These are phyloP conservation scores for Oreochromis mossambicus DNA, from an alignment of 2,797 vertebrate species.

Conservation along the genomic window DNA sequence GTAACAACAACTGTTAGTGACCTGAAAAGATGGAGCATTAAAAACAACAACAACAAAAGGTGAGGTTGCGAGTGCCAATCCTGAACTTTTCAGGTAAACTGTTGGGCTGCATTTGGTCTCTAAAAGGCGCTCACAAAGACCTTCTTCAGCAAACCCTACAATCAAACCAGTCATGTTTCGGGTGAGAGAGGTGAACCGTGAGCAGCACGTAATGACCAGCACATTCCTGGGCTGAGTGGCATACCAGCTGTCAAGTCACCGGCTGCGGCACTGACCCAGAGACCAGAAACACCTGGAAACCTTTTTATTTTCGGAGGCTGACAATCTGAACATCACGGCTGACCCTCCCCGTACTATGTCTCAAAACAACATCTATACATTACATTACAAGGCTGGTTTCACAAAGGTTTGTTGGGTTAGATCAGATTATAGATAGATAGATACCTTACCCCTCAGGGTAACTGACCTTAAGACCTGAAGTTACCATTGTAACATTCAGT, in stretches of 20 bases:
- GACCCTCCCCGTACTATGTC: background rate
- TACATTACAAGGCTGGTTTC: background rate
- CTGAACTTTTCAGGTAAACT: slow-evolving; percentile 45
- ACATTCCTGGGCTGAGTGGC: slow-evolving; percentile 75
- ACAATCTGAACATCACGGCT: background rate
- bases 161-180: slow-evolving; percentile 66
- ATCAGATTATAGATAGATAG: background rate
- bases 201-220: slow-evolving; percentile 66
- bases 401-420: accelerated
- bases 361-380: background rate
- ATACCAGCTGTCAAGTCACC: slow-evolving; percentile 68
- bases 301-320: slow-evolving; percentile 13
- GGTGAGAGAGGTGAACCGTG: slow-evolving; percentile 72
- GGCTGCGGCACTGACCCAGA: slow-evolving; percentile 46
- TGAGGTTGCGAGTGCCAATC: background rate
- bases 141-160: slow-evolving; percentile 68
- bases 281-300: slow-evolving; percentile 52
- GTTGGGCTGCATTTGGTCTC: slow-evolving; percentile 8
- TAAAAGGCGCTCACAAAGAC: slow-evolving; percentile 61
- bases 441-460: background rate
- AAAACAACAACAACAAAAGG: background rate
- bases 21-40: background rate
- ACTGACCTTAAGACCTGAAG: background rate
- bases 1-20: background rate
- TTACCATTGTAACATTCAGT: background rate